phyloP scores from a whole-genome alignment of 2,113 vertebrate species.

The Gnathochromis pfefferi region DNA sequence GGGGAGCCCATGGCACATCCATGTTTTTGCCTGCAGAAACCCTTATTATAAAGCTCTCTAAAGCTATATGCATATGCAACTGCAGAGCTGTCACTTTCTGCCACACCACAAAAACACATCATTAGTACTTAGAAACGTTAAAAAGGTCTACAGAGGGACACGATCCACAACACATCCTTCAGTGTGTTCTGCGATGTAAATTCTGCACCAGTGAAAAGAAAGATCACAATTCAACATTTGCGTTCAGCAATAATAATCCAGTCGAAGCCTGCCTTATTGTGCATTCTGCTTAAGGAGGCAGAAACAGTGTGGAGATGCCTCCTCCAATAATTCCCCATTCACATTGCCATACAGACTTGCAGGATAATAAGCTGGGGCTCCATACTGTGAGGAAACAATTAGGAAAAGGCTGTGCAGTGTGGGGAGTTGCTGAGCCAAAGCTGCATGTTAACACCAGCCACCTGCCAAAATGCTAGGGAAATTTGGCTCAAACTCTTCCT shows the following conservation, averaged over 20 bases:
- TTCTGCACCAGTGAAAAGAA: neutral
- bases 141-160: neutral
- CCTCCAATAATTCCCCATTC: neutral
- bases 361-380: conserved; percentile 20
- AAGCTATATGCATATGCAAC: neutral
- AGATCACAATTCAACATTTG: neutral
- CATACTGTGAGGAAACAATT: conserved; percentile 16
- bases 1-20: neutral
- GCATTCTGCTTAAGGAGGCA: conserved; percentile 38
- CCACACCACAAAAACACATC: neutral
- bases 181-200: neutral
- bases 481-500: neutral
- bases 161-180: neutral
- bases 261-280: neutral
- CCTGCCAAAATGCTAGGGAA: conserved; percentile 17
- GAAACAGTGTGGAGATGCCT: conserved; percentile 18
- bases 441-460: conserved; percentile 29
- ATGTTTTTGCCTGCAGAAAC: neutral
- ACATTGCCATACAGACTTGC: neutral
- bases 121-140: neutral
- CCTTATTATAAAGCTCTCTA: neutral
- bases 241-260: conserved; percentile 32
- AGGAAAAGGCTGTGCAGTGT: conserved; percentile 15
- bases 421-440: neutral
- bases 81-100: neutral